Evolutionary conservation across 2,888 invertebrate species (phyloP).

Genomic region (Drosophila koepferae): DNA sequence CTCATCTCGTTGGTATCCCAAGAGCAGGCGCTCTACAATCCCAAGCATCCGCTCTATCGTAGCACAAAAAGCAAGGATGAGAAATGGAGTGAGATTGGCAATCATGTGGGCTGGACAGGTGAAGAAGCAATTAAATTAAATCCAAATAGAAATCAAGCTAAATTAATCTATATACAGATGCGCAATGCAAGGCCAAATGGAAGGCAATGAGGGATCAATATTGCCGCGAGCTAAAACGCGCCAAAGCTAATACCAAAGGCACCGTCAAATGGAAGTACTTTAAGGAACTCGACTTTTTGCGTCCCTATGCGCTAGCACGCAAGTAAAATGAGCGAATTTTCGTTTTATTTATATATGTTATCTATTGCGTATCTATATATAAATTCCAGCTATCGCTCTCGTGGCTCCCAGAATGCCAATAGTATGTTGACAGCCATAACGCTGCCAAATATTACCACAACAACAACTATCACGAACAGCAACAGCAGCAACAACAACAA

Average conservation of each 20-base stretch:
- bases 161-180: conserved; percentile 52
- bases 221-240: conserved; percentile 82
- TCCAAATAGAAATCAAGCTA: background rate
- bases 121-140: background rate
- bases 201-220: conserved; percentile 84
- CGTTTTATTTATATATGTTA: background rate
- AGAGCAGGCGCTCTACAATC: conserved; percentile 82
- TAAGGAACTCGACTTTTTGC: conserved; percentile 81
- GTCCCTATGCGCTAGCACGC: conserved; percentile 82
- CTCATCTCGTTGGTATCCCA: conserved; percentile 80
- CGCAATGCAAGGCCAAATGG: conserved; percentile 83
- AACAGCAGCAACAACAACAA: conserved; percentile 47
- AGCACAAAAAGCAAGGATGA: conserved; percentile 79
- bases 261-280: conserved; percentile 84
- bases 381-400: conserved; percentile 74
- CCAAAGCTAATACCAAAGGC: conserved; percentile 77
- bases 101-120: conserved; percentile 82
- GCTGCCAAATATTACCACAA: conserved; percentile 20
- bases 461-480: conserved; percentile 19
- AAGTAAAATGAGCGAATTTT: conserved; percentile 67
- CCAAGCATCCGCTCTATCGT: conserved; percentile 81
- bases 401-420: conserved; percentile 45
- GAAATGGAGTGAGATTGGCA: conserved; percentile 80
- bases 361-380: background rate
- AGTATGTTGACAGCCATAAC: conserved; percentile 18